Base-by-base conservation (phyloP, 2,888 invertebrate species). In the Polymixis flavicincta region DNA sequence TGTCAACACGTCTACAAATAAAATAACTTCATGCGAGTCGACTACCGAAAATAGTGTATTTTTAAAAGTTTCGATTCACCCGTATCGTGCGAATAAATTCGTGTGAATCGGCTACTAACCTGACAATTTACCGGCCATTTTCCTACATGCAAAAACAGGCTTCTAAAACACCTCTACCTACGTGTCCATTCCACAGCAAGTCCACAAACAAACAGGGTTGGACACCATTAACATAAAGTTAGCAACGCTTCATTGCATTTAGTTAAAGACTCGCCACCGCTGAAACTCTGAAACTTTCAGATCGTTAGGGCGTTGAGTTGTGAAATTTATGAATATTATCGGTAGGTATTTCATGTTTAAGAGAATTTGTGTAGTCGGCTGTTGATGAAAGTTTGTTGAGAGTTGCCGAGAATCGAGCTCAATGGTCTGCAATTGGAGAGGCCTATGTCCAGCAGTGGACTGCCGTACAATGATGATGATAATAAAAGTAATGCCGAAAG, bases 251-350 rank as follows among this genome's bases (percentile, higher is more conserved):
- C 86, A 87, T 87, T 83, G 88, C 85, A 80, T 75, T 88, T 80
- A 77, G 88, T 82, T 86, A 81, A 87, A 86, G 88, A 88, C 79
- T 78, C 69, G 71, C 73, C 82, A 80, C 63, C 61, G 37, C 67
- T 85, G 71, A 76, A 76, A 84, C 52, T 82, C 66, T 75, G 73
- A 70, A 77, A 83, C 54, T 82, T 79, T 78, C 61, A 65, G 78
- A 83, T 87, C 86, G 86, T 86, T 86, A 86, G 84, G 75, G 86
- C 73, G 78, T 74, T 68, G 85, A 87, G 78, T 79, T 81, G 87
- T 87, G 75, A 87, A 86, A 86, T 86, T 86, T 87, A 87, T 86
- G 86, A 87, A 87, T 87, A 74, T 78, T 87, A 86, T 85, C 80
- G 73, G 71, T 52, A 55, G 73, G 71, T 52, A 55, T 87, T 87